A percentile compares a stretch with the other conserved stretches of the same genome.
Evolutionary conservation across 2,113 vertebrate genomes (phyloP).

Genomic region (Forbesichthys papilliferus): DNA sequence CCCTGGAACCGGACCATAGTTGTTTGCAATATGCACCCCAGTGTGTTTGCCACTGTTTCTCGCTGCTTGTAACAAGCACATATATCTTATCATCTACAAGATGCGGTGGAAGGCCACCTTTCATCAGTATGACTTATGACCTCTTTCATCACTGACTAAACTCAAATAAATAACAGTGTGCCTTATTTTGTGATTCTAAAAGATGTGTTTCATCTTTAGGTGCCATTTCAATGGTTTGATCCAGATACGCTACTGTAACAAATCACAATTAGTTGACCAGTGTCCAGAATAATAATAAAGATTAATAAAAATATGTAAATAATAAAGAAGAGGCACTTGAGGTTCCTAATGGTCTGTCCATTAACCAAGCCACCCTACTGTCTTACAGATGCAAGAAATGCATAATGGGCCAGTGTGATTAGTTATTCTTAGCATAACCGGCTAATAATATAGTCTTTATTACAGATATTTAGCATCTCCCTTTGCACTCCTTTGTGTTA

Average conservation of each 20-base stretch:
- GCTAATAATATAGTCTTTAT: too few relatives aligned
- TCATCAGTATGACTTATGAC: slow-evolving; percentile 36
- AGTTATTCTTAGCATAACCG: not conserved
- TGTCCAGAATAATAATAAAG: not conserved
- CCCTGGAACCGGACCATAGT: not conserved
- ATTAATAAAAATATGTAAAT: not conserved
- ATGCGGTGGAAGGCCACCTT: slow-evolving; percentile 44
- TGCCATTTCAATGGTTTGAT: not conserved
- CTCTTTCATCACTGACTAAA: slow-evolving; percentile 39
- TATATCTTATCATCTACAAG: slow-evolving; percentile 63
- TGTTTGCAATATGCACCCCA: slow-evolving; percentile 46
- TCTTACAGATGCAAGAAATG: not conserved
- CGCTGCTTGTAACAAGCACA: slow-evolving; percentile 58
- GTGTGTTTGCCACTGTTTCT: slow-evolving; percentile 43
- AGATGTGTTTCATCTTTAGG: not conserved
- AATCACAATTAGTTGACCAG: not conserved
- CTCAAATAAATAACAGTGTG: not conserved
- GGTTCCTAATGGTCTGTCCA: not conserved
- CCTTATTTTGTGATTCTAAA: not conserved
- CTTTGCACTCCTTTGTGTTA: too few relatives aligned
- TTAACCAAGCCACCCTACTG: not conserved
- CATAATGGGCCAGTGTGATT: too few relatives aligned
- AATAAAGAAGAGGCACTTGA: too few relatives aligned
- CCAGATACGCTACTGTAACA: not conserved
- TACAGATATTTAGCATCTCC: too few relatives aligned